Base-by-base conservation (phyloP, 2,113 vertebrate genomes). In the Thunnus thynnus region DNA sequence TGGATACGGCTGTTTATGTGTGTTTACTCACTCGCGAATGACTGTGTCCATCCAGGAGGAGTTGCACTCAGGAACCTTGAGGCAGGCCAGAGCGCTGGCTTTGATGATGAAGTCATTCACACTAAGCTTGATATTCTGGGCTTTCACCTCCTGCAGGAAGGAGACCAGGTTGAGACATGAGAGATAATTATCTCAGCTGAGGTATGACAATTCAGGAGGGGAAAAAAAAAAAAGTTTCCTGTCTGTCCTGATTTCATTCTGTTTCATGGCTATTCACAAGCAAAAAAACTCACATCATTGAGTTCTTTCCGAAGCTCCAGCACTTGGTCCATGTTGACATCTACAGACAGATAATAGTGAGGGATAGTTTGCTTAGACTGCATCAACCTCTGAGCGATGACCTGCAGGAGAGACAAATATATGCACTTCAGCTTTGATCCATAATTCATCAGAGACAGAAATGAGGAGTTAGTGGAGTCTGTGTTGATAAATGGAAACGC, bases 31-130 rank as follows among this genome's bases (percentile, higher is more conserved):
- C 98, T 99, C 97, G 80, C 98, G 96, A 83, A 99, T 99, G 73
- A 99, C 96, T 0, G 98, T 98, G 89, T 99, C 98, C 96, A 99
- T 65, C 98, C 98, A 99, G 3, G 97, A 99, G 51, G 98, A 99
- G 94, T 99, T 99, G 68, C 96, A 97, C 92, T 99, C 98, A 0
- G 98, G 98, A 65, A 99, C 97, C 92, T 99, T 99, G 87, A 99
- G 91, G 92, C 98, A 99, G 0, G 98, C 95, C 91, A 99, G 86
- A 78, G 98, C 97, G 4, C 98, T 96, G 84, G 98, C 98, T 94
- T 99, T 99, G 88, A 99, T 98, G 86, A 99, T 95, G 89, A 99
- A 99, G 88, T 99, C 98, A 65, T 99, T 99, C 83, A 99, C 97
- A 25, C 98, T 99, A 46, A 99, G 96, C 80, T 99, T 99, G 79